Base-by-base conservation (phyloP, 2,888 invertebrate species). In the Cerceris rybyensis region DNA sequence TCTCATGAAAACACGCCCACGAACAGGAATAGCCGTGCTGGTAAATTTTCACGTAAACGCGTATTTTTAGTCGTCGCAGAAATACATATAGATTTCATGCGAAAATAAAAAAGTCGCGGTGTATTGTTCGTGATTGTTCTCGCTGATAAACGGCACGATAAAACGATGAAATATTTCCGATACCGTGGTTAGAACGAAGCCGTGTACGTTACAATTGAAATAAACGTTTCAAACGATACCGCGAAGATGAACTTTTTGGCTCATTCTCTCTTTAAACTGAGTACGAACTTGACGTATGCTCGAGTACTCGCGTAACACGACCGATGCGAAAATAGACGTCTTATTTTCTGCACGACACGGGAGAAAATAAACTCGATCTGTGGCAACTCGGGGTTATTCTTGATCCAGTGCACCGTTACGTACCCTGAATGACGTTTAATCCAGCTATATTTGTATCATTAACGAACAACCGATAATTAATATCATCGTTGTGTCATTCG, bases 291-390 rank as follows among this genome's bases (percentile, higher is more conserved):
- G 84, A 83, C 82, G 84, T 80, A 69, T 70, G 63, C 69, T 58
- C 78, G 61, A 67, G 65, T 54, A 54, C 70, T 75, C 75, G 77
- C 65, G 80, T 70, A 83, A 81, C 81, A 75, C 81, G 82, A 75
- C 75, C 83, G 70, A 71, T 80, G 78, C 85, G 71, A 84, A 89
- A 89, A 88, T 90, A 90, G 81, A 80, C 67, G 67, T 80, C 82
- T 84, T 88, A 88, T 88, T 89, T 88, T 86, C 83, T 81, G 84
- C 83, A 66, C 79, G 76, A 65, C 75, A 68, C 80, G 65, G 69
- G 84, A 85, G 83, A 87, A 90, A 89, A 89, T 90, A 90, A 88
- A 87, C 87, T 73, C 82, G 59, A 83, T 88, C 84, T 80, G 86
- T 83, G 82, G 84, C 83, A 84, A 85, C 69, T 70, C 8, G 28